These are phyloP conservation scores for Halcyon leucocephala DNA, from an alignment of 2,797 vertebrate genomes.

Conservation along the genomic window DNA sequence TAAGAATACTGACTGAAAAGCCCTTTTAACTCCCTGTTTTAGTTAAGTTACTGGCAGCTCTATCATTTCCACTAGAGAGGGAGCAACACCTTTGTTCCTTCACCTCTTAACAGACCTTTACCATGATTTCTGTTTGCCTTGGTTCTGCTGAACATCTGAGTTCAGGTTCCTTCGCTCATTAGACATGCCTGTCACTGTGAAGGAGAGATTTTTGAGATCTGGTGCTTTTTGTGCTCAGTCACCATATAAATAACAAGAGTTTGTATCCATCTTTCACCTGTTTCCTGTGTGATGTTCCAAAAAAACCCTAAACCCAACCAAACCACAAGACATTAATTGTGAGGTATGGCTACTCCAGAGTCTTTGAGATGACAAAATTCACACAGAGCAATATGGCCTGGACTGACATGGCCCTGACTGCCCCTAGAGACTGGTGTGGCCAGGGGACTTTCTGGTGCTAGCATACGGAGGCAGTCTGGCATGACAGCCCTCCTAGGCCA, in stretches of 20 bases:
- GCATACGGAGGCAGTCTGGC: background rate
- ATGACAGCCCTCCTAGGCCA: background rate
- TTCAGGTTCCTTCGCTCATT: background rate
- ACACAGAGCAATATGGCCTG: rapidly evolving
- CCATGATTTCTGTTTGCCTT: background rate
- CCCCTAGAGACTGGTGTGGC: rapidly evolving
- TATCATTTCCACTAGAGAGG: background rate
- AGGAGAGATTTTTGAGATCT: background rate
- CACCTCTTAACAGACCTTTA: background rate
- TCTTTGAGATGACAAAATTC: background rate
- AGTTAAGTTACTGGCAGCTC: background rate
- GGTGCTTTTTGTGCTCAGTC: background rate
- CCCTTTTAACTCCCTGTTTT: rapidly evolving
- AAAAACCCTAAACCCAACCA: background rate
- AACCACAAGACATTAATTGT: background rate
- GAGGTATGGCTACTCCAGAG: background rate
- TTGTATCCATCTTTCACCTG: background rate
- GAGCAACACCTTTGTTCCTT: background rate
- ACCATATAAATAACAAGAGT: background rate
- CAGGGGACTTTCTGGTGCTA: background rate
- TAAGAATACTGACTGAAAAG: background rate
- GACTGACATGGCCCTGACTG: background rate
- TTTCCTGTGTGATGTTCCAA: background rate
- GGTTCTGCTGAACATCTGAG: background rate
- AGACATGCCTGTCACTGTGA: background rate